Conservation (phyloP, 2,113 vertebrate species). For the Lamprologus lemairii region DNA sequence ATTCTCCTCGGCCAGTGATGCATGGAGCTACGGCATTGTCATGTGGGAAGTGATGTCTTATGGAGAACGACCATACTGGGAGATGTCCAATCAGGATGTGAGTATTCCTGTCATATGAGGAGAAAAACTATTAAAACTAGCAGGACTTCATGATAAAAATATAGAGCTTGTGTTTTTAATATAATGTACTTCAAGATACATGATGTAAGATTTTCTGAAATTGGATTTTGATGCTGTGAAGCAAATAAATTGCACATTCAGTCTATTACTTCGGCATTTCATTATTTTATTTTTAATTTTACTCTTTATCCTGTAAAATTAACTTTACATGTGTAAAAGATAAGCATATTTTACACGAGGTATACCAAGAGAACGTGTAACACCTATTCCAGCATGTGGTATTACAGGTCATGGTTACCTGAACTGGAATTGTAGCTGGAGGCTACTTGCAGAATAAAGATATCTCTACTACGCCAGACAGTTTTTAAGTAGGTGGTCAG, state of each 20-base stretch:
- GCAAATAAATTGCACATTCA: background rate
- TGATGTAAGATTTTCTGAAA: background rate
- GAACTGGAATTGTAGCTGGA: background rate
- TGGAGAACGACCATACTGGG: slow-evolving; percentile 93
- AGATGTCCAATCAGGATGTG: slow-evolving; percentile 98
- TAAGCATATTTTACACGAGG: background rate
- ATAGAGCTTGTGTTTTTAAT: background rate
- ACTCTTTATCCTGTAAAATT: background rate
- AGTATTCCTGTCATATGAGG: slow-evolving; percentile 55
- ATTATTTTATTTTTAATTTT: background rate
- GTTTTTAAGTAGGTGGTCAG: background rate
- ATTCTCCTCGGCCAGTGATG: slow-evolving; percentile 90
- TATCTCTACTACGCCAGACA: background rate
- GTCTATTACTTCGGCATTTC: background rate
- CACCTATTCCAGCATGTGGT: background rate
- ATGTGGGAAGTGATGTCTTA: slow-evolving; percentile 99
- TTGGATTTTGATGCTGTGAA: background rate
- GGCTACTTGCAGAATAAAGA: background rate
- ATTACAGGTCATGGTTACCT: background rate
- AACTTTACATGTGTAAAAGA: background rate
- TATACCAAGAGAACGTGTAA: background rate
- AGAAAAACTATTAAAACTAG: background rate
- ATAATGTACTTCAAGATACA: background rate
- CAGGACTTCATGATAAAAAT: background rate
- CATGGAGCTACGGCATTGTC: slow-evolving; percentile 96